A percentile compares a stretch with the other conserved stretches of the same genome.
Evolutionary conservation across 2,888 invertebrate genomes (phyloP).

Genomic region (Hemicrepidius hirtus): DNA sequence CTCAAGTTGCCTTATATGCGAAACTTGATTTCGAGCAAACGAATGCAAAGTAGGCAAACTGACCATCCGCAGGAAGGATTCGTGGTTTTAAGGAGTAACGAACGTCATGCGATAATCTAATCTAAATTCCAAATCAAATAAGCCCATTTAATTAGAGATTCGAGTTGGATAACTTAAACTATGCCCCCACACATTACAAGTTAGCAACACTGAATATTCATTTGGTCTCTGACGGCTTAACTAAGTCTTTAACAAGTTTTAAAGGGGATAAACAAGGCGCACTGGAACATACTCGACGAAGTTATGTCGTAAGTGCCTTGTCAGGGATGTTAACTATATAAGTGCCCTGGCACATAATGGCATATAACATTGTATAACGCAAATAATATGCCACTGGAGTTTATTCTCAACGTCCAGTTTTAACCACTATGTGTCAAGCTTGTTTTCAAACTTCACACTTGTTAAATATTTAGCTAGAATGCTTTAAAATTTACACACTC

Average conservation of each 20-base stretch:
- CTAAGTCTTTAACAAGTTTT: conserved; percentile 40
- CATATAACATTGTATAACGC: conserved; percentile 12
- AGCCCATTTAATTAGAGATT: conserved; percentile 30
- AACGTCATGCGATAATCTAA: conserved; percentile 21
- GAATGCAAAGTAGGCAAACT: not conserved
- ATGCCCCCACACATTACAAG: conserved; percentile 24
- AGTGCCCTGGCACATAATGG: conserved; percentile 29
- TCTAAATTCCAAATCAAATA: conserved; percentile 28
- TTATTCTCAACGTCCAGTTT: conserved; percentile 26
- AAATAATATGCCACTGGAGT: conserved; percentile 26
- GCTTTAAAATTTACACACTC: too few relatives aligned
- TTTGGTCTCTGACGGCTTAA: conserved; percentile 36
- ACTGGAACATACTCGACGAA: conserved; percentile 32
- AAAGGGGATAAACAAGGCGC: conserved; percentile 38
- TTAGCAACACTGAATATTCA: conserved; percentile 39
- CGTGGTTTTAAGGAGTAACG: conserved; percentile 3
- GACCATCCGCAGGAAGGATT: not conserved
- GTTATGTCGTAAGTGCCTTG: conserved; percentile 34
- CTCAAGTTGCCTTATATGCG: not conserved
- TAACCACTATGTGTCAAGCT: conserved; percentile 9
- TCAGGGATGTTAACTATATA: conserved; percentile 33
- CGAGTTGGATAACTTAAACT: conserved; percentile 22
- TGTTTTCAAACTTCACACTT: conserved; percentile 5
- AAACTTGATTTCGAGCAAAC: not conserved
- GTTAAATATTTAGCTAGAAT: not conserved